Evolutionary conservation across 2,113 vertebrate genomes (phyloP).

Genomic region (Microcebus ravelobensis): DNA sequence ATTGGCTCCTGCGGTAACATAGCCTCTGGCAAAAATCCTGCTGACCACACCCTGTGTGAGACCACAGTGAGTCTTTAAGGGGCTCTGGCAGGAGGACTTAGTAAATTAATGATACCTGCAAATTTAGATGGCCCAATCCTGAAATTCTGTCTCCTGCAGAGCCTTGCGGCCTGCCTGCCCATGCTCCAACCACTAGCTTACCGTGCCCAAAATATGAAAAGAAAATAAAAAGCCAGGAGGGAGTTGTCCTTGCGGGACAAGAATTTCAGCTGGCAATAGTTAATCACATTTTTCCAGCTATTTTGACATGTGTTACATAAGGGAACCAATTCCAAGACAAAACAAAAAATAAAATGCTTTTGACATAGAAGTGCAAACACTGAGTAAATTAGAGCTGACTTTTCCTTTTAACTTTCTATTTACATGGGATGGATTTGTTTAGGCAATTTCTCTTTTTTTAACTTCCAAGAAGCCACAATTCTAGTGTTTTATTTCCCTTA

Average conservation of each 20-base stretch:
- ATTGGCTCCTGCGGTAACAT: neutral
- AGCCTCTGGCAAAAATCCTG: neutral
- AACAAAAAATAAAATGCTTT: slow-evolving; percentile 69
- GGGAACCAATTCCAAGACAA: slow-evolving; percentile 57
- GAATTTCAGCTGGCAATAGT: slow-evolving; percentile 62
- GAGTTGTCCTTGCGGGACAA: slow-evolving; percentile 49
- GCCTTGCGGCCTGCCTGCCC: neutral
- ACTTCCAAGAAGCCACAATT: slow-evolving; percentile 47
- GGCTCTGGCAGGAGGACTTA: slow-evolving; percentile 12
- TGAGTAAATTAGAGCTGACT: slow-evolving; percentile 48
- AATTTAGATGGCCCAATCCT: neutral
- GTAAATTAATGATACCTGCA: neutral
- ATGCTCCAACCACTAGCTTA: neutral
- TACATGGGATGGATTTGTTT: slow-evolving; percentile 56
- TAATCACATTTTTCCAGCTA: slow-evolving; percentile 58
- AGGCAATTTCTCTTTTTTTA: slow-evolving; percentile 25
- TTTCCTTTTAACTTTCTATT: slow-evolving; percentile 64
- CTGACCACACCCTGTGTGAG: slow-evolving; percentile 41
- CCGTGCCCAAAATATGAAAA: neutral
- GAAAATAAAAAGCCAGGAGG: slow-evolving; percentile 50
- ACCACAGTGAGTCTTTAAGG: neutral
- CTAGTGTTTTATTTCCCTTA: slow-evolving; percentile 42
- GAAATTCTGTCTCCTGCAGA: neutral
- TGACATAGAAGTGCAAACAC: slow-evolving; percentile 50
- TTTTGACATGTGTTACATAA: slow-evolving; percentile 70